Percentiles rank a stretch among this genome's conserved stretches.
These are phyloP conservation scores for Thereuonema tuberculata DNA, from an alignment of 1,140 invertebrate species.

Conservation along the genomic window DNA sequence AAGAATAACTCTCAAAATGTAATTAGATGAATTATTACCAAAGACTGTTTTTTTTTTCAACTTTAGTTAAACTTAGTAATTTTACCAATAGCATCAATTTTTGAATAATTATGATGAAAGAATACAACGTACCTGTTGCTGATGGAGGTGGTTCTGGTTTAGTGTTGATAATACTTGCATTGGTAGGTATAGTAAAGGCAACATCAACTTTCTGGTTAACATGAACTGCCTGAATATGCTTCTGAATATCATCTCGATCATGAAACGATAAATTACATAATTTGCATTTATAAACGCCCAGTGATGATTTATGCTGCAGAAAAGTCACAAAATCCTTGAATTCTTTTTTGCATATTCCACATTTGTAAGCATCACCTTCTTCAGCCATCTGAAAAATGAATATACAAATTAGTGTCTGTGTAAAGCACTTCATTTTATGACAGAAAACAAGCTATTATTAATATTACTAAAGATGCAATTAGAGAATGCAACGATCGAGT, in stretches of 20 bases:
- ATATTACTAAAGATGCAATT: no score
- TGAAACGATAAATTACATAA: conserved; percentile 1
- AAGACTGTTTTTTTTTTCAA: no score
- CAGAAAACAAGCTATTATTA: no score
- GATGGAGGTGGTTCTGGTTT: background rate
- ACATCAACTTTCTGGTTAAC: conserved; percentile 4
- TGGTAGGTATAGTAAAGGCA: conserved; percentile 1
- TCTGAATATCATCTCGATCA: conserved; percentile 2
- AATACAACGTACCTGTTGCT: no score
- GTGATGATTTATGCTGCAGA: conserved; percentile 6
- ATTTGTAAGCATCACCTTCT: background rate
- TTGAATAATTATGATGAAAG: no score
- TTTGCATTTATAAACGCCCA: conserved; percentile 4
- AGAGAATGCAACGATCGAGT: no score
- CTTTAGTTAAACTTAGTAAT: no score
- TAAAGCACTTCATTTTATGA: no score
- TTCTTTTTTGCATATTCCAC: conserved; percentile 8
- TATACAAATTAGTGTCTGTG: background rate
- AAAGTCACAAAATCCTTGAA: conserved; percentile 8
- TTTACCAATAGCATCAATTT: no score
- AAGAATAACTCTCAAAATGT: no score
- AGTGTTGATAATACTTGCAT: background rate
- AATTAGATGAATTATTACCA: no score
- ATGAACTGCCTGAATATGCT: background rate
- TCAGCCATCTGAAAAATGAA: conserved; percentile 1